Evolutionary conservation across 2,888 invertebrate species (phyloP).

Genomic region (Ethmia dodecea): DNA sequence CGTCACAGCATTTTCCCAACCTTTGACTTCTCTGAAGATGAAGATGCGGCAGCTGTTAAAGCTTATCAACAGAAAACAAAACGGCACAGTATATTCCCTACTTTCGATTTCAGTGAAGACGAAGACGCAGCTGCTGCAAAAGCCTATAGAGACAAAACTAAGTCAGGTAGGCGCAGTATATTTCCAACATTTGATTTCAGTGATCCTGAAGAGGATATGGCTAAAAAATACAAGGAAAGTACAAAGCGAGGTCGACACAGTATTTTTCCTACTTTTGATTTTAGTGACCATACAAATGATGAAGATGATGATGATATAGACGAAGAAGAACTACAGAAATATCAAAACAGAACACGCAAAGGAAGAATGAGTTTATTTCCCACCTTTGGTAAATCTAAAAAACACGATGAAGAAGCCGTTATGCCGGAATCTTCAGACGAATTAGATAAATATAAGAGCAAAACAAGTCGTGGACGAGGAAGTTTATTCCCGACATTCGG

Average conservation of each 20-base stretch:
- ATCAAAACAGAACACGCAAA: slow-evolving; percentile 60
- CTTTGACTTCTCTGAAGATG: slow-evolving; percentile 65
- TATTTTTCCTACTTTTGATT: slow-evolving; percentile 64
- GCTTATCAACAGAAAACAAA: slow-evolving; percentile 50
- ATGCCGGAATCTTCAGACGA: slow-evolving; percentile 68
- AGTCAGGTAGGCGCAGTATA: slow-evolving; percentile 55
- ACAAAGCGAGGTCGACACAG: slow-evolving; percentile 58
- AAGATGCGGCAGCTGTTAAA: slow-evolving; percentile 43
- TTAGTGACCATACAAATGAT: slow-evolving; percentile 45
- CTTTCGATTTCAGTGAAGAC: slow-evolving; percentile 58
- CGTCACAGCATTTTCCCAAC: slow-evolving; percentile 58
- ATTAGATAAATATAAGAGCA: slow-evolving; percentile 60
- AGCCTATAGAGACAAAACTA: slow-evolving; percentile 55
- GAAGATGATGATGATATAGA: slow-evolving; percentile 58
- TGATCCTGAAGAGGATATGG: slow-evolving; percentile 48
- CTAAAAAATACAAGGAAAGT: slow-evolving; percentile 54
- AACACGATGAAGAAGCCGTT: slow-evolving; percentile 51
- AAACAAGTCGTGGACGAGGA: slow-evolving; percentile 51
- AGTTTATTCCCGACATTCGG: slow-evolving; percentile 67
- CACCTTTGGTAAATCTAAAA: slow-evolving; percentile 57
- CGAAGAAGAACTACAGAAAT: slow-evolving; percentile 60
- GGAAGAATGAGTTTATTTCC: slow-evolving; percentile 63
- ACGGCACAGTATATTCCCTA: slow-evolving; percentile 58
- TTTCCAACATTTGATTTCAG: slow-evolving; percentile 65
- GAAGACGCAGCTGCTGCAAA: slow-evolving; percentile 37